These are phyloP conservation scores for Vanessa cardui DNA, from an alignment of 2,888 invertebrate species.

Conservation along the genomic window DNA sequence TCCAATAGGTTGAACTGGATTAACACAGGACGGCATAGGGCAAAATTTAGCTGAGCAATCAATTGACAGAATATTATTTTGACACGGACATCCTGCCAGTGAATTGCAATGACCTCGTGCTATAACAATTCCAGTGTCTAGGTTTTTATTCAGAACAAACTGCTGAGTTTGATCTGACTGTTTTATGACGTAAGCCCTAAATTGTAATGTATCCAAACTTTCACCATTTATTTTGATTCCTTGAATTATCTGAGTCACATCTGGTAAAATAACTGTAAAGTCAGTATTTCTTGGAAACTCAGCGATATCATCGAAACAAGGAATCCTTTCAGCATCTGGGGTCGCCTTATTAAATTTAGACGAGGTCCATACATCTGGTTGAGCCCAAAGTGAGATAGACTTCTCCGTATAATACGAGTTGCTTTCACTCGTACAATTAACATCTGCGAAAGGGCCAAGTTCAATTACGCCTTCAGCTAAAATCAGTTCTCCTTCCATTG, in stretches of 20 bases:
- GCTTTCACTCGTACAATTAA: slow-evolving; percentile 51
- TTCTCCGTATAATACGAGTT: slow-evolving; percentile 62
- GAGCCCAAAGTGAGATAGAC: slow-evolving; percentile 60
- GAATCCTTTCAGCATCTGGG: slow-evolving; percentile 75
- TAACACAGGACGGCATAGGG: slow-evolving; percentile 56
- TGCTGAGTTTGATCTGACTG: slow-evolving; percentile 47
- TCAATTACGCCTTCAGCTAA: slow-evolving; percentile 58
- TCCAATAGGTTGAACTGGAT: slow-evolving; percentile 66
- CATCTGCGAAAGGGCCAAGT: slow-evolving; percentile 56
- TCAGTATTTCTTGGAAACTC: slow-evolving; percentile 59
- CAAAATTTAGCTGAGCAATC: slow-evolving; percentile 66
- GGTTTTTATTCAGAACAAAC: slow-evolving; percentile 52
- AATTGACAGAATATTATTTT: slow-evolving; percentile 51
- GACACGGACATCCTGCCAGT: slow-evolving; percentile 67
- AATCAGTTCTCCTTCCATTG: slow-evolving; percentile 64
- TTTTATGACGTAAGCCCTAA: slow-evolving; percentile 25
- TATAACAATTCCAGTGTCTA: slow-evolving; percentile 48
- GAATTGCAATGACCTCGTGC: slow-evolving; percentile 46
- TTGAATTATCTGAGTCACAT: slow-evolving; percentile 51
- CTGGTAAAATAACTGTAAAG: slow-evolving; percentile 59
- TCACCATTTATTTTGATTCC: slow-evolving; percentile 50
- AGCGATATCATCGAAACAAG: slow-evolving; percentile 73
- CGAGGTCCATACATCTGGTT: slow-evolving; percentile 73
- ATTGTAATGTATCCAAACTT: slow-evolving; percentile 39
- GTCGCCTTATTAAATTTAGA: slow-evolving; percentile 70